These are phyloP conservation scores for Polymixis flavicincta DNA, from an alignment of 2,888 invertebrate species.

Conservation along the genomic window DNA sequence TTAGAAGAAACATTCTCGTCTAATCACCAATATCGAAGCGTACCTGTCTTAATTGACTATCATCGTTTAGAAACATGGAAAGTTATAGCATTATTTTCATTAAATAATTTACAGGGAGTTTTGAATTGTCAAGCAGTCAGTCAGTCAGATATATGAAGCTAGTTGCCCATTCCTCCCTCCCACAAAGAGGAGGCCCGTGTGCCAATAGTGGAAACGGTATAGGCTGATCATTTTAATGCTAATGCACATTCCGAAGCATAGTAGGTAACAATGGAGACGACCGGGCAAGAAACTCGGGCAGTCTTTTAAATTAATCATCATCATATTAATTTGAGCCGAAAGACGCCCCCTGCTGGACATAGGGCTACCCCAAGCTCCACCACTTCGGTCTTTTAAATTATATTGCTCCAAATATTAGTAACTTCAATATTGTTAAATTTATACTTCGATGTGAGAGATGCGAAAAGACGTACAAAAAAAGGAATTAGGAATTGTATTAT, in stretches of 20 bases:
- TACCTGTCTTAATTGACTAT: no score
- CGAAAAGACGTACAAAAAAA: neutral
- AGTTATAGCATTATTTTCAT: neutral
- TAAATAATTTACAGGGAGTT: neutral
- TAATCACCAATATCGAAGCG: neutral
- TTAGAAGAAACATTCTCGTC: neutral
- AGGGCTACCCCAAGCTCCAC: no score
- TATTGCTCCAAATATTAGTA: neutral
- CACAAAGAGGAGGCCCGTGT: no score
- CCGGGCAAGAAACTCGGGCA: neutral
- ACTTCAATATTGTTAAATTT: neutral
- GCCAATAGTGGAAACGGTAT: no score
- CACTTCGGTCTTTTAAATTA: neutral
- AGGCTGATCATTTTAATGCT: no score
- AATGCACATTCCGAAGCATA: neutral
- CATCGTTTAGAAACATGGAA: neutral
- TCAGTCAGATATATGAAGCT: neutral
- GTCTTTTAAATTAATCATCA: no score
- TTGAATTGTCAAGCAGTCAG: neutral
- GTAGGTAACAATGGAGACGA: neutral
- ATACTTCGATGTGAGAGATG: neutral
- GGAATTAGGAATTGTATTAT: neutral
- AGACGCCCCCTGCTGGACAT: no score
- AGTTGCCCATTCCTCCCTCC: neutral
- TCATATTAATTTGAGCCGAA: no score